Conservation (phyloP, 1,140 invertebrate species). For the Habropoda laboriosa region DNA sequence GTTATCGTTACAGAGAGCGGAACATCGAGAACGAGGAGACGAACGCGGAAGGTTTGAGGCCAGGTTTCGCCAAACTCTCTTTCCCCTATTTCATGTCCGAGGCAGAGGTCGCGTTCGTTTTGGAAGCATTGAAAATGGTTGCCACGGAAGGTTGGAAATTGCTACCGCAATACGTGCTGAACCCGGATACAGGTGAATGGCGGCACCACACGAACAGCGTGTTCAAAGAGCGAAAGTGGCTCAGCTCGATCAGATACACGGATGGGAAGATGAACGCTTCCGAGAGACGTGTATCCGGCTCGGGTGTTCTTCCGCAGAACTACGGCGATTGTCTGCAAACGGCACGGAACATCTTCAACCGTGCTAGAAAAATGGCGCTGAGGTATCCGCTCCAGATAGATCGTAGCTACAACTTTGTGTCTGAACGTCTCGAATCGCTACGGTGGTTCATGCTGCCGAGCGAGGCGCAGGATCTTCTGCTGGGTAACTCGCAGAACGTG, state of each 20-base stretch:
- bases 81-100: constrained; percentile 93
- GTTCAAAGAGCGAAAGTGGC: constrained; percentile 91
- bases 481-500: constrained; percentile 88
- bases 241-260: constrained; percentile 89
- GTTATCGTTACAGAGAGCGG: constrained; percentile 54
- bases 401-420: constrained; percentile 87
- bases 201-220: constrained; percentile 90
- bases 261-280: constrained; percentile 89
- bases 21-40: constrained; percentile 69
- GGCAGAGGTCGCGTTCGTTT: constrained; percentile 89
- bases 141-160: constrained; percentile 95
- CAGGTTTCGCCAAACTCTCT: constrained; percentile 93
- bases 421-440: constrained; percentile 85
- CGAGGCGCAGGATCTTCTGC: constrained; percentile 88
- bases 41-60: constrained; percentile 89
- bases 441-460: constrained; percentile 93
- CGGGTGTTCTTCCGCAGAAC: constrained; percentile 87
- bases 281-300: constrained; percentile 86
- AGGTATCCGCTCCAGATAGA: constrained; percentile 87
- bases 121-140: constrained; percentile 93
- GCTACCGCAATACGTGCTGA: constrained; percentile 92
- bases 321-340: constrained; percentile 89
- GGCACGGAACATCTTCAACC: constrained; percentile 89
- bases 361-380: constrained; percentile 89
- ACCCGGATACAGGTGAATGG: constrained; percentile 95